Evolutionary conservation across 2,113 vertebrate genomes (phyloP).

Genomic region (Oncorhynchus keta): DNA sequence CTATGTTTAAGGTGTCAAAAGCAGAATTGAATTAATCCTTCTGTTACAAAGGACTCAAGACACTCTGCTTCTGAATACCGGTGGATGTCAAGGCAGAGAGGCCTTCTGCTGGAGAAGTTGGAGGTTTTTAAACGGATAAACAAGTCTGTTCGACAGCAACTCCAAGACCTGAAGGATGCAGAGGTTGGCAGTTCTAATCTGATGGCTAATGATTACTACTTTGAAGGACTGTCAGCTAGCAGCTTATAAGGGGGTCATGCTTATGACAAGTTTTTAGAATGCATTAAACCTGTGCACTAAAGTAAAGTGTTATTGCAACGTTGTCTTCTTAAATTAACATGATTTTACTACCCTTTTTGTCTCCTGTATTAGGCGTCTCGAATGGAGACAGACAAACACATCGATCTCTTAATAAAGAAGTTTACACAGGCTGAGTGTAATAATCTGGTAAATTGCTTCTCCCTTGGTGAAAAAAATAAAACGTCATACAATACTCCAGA

Average conservation of each 20-base stretch:
- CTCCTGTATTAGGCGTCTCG: conserved; percentile 38
- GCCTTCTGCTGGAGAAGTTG: conserved; percentile 76
- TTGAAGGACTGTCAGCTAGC: too few species aligned
- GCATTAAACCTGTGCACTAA: too few species aligned
- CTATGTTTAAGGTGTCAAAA: neutral
- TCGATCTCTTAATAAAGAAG: conserved; percentile 66
- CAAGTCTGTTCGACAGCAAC: conserved; percentile 70
- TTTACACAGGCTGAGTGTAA: conserved; percentile 74
- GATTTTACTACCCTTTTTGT: neutral
- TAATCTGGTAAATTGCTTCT: conserved; percentile 72
- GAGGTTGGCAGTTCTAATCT: conserved; percentile 63
- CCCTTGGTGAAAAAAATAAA: neutral
- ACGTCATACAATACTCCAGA: neutral
- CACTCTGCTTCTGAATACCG: conserved; percentile 54
- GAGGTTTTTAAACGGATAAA: conserved; percentile 73
- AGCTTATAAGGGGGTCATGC: too few species aligned
- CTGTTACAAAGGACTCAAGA: conserved; percentile 57
- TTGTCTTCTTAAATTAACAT: neutral
- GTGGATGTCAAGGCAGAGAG: conserved; percentile 68
- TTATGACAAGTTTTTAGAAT: too few species aligned
- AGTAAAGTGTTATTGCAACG: neutral
- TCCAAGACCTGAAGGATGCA: conserved; percentile 64
- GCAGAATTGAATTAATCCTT: neutral
- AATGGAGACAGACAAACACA: conserved; percentile 48
- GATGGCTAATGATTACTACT: too few species aligned